A percentile compares a stretch with the other conserved stretches of the same genome.
Conservation (phyloP, 2,797 vertebrate species). For the Mus minutoides region DNA sequence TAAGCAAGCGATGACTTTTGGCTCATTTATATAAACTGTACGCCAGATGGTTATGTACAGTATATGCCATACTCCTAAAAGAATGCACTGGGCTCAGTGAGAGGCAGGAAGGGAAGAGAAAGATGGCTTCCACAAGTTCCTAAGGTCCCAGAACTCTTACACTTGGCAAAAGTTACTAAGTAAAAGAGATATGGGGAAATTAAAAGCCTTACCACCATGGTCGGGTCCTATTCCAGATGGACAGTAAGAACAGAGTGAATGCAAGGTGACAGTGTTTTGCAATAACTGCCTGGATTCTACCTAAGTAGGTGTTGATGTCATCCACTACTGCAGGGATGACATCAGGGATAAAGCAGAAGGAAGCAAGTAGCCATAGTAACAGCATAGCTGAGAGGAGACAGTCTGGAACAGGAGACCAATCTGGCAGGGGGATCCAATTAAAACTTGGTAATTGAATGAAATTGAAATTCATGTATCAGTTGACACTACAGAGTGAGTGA, state of each 20-base stretch:
- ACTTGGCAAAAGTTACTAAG: constrained; percentile 13
- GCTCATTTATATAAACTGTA: constrained; percentile 22
- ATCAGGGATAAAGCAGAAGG: constrained; percentile 27
- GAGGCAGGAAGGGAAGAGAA: neutral
- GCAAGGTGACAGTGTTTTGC: neutral
- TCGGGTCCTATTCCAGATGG: constrained; percentile 32
- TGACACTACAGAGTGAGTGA: constrained; percentile 52
- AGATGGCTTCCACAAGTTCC: constrained; percentile 14
- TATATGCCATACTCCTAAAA: neutral
- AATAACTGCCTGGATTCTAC: neutral
- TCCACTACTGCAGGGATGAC: constrained; percentile 41
- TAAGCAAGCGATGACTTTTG: constrained; percentile 9
- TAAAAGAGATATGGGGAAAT: constrained; percentile 32
- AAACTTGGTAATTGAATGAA: constrained; percentile 71
- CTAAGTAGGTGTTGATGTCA: constrained; percentile 37
- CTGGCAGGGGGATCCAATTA: constrained; percentile 72
- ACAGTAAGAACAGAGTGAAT: neutral
- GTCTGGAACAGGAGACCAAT: constrained; percentile 50
- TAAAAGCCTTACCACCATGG: constrained; percentile 26
- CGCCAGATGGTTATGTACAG: neutral
- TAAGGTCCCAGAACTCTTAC: constrained; percentile 56
- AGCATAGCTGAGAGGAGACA: constrained; percentile 24
- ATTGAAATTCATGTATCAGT: constrained; percentile 49
- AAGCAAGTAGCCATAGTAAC: constrained; percentile 59
- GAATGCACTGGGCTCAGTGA: neutral